Evolutionary conservation across 2,888 invertebrate genomes (phyloP), one percentile per base, ranked within the genome.

Genomic region (Lithophane ornitopus): DNA sequence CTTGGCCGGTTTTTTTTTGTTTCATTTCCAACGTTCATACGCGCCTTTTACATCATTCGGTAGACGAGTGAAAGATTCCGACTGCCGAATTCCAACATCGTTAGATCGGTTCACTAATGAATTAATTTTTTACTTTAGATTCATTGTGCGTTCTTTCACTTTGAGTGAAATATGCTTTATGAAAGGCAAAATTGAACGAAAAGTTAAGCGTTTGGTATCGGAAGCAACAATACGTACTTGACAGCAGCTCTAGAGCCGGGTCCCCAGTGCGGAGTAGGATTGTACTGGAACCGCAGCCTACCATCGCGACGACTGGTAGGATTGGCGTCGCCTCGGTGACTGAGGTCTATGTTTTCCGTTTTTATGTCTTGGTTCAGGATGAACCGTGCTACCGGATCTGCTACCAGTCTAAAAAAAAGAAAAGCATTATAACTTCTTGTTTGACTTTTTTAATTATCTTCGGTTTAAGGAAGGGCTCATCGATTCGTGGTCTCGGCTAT

Each of bases 261-360:
- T 1, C 99, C 99, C 99, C 99, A 99, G 93, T 98, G 97, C 0
- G 98, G 97, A 46, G 98, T 95, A 0, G 99, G 99, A 96, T 99
- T 99, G 86, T 97, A 97, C 93, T 99, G 99, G 94, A 98, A 99
- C 59, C 99, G 96, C 1, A 98, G 96, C 39, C 98, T 94, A 0
- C 98, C 97, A 72, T 97, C 97, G 84, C 97, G 97, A 11, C 98
- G 97, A 49, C 99, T 99, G 66, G 94, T 92, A 0, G 99, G 99
- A 95, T 99, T 98, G 0, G 99, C 99, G 58, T 97, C 97, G 0
- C 97, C 96, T 84, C 98, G 97, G 74, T 94, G 89, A 12, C 87
- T 91, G 46, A 97, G 92, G 62, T 97, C 95, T 70, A 97, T 80
- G 3, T 71, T 97, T 0, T 93, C 90, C 7, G 90, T 93, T 41